Conservation (phyloP, 2,113 vertebrate genomes). For the Datnioides undecimradiatus region DNA sequence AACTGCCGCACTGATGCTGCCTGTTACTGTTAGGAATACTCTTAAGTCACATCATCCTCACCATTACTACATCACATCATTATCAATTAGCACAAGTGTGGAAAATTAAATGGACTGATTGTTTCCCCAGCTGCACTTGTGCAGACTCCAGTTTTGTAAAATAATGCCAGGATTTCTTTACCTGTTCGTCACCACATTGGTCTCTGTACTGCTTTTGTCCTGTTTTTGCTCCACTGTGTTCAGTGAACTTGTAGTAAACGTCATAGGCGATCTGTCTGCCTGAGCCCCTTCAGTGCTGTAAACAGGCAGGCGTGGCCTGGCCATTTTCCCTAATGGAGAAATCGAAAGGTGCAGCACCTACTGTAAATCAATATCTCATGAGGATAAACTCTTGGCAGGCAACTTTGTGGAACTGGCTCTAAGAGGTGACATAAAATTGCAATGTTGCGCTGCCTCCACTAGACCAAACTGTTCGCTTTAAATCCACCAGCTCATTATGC, state of each 20-base stretch:
- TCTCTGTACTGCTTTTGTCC: constrained; percentile 10
- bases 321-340: constrained; percentile 81
- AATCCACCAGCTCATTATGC: constrained; percentile 31
- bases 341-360: constrained; percentile 79
- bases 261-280: constrained; percentile 56
- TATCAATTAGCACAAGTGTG: neutral
- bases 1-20: neutral
- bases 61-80: neutral
- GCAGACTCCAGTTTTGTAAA: constrained; percentile 1
- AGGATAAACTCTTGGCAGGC: constrained; percentile 65
- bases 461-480: constrained; percentile 3
- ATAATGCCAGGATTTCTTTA: neutral
- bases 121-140: neutral
- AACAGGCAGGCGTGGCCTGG: constrained; percentile 72
- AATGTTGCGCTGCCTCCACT: neutral
- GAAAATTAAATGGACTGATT: too few species aligned
- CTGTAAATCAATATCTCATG: constrained; percentile 77
- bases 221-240: constrained; percentile 29
- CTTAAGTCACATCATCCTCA: neutral
- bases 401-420: constrained; percentile 46
- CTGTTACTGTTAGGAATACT: neutral
- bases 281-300: constrained; percentile 58
- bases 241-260: constrained; percentile 42
- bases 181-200: neutral
- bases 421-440: constrained; percentile 30